Evolutionary conservation across 2,113 vertebrate genomes (phyloP).

Genomic region (Hippocampus zosterae): DNA sequence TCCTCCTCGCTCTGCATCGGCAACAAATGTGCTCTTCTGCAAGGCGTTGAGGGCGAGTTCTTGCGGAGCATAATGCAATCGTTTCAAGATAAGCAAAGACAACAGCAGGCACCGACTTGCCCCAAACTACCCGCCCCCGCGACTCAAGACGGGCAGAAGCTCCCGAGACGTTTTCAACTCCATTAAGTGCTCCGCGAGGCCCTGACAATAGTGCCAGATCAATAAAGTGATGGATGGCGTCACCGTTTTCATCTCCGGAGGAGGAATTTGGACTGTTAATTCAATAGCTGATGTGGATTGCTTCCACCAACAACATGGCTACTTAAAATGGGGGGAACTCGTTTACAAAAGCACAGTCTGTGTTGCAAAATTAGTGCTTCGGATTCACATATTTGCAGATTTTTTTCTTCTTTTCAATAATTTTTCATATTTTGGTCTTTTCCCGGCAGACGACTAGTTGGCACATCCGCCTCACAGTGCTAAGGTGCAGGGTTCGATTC

Average conservation of each 20-base stretch:
- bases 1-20: constrained; percentile 41
- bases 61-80: constrained; percentile 60
- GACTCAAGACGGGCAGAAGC: constrained; percentile 37
- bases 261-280: not conserved
- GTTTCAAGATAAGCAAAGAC: constrained; percentile 22
- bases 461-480: no score
- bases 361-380: no score
- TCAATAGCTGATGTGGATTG: no score
- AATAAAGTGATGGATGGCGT: constrained; percentile 32
- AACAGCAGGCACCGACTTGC: constrained; percentile 49
- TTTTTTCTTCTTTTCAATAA: no score
- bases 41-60: constrained; percentile 56
- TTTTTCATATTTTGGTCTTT: no score
- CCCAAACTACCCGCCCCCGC: constrained; percentile 27
- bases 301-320: no score
- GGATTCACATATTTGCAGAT: no score
- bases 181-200: constrained; percentile 33
- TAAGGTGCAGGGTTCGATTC: no score
- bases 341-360: no score
- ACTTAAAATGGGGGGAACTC: no score
- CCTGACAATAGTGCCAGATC: constrained; percentile 27
- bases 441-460: no score
- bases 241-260: not conserved
- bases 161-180: constrained; percentile 53
- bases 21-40: constrained; percentile 62